Conservation (phyloP, 2,888 invertebrate species). For the Pristionchus entomophagus region DNA sequence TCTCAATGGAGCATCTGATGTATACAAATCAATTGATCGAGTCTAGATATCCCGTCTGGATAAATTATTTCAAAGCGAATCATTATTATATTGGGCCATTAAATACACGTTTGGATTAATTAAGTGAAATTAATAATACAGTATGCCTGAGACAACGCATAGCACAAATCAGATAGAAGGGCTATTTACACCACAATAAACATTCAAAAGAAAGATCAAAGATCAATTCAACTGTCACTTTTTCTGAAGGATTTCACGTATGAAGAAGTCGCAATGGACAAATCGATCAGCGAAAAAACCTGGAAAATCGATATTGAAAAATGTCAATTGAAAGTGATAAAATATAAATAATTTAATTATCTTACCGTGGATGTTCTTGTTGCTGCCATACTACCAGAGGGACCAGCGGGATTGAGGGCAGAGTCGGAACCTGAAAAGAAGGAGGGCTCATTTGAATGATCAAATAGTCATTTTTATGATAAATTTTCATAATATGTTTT, state of each 20-base stretch:
- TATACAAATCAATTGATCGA: neutral
- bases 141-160: neutral
- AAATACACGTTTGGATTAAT: neutral
- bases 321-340: neutral
- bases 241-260: constrained; percentile 38
- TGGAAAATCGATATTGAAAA: neutral
- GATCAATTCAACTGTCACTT: constrained; percentile 35
- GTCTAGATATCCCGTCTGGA: neutral
- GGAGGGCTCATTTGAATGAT: too few species aligned
- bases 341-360: neutral
- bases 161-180: neutral
- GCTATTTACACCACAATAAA: constrained; percentile 1
- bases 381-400: constrained; percentile 12
- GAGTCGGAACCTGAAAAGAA: neutral
- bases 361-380: constrained; percentile 25
- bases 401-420: neutral
- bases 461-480: too few species aligned
- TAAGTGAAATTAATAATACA: neutral
- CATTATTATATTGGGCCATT: neutral
- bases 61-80: constrained; percentile 16
- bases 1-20: neutral
- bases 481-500: too few species aligned
- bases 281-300: constrained; percentile 43
- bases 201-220: neutral
- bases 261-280: constrained; percentile 28